Evolutionary conservation across 2,888 invertebrate genomes (phyloP).

Genomic region (Epinotia demarniana): DNA sequence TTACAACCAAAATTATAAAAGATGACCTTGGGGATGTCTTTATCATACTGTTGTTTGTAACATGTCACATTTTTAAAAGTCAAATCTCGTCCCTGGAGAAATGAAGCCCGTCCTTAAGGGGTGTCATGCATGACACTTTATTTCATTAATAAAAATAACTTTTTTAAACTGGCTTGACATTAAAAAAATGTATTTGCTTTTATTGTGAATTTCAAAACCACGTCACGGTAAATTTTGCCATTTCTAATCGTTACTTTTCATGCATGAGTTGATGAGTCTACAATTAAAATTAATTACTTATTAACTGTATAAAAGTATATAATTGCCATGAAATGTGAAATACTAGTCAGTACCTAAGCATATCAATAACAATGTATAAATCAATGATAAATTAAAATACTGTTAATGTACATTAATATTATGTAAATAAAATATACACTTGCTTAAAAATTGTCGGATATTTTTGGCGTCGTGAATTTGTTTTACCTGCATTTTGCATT

Average conservation of each 20-base stretch:
- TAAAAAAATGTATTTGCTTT: not conserved
- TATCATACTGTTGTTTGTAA: no score
- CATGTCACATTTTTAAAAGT: not conserved
- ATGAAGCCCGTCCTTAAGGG: not conserved
- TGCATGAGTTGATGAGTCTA: not conserved
- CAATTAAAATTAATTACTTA: not conserved
- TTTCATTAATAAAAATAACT: no score
- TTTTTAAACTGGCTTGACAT: not conserved
- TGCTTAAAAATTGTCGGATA: slow-evolving; percentile 1
- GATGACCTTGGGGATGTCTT: not conserved
- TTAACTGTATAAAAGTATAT: slow-evolving; percentile 20
- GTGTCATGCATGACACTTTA: no score
- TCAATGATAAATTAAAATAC: slow-evolving; percentile 46
- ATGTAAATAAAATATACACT: slow-evolving; percentile 13
- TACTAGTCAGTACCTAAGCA: slow-evolving; percentile 64
- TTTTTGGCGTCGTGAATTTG: not conserved
- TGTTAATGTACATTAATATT: slow-evolving; percentile 53
- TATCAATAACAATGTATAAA: slow-evolving; percentile 68
- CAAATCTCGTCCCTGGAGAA: not conserved
- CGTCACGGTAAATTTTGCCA: not conserved
- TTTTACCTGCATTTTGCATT: not conserved
- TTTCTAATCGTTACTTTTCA: not conserved
- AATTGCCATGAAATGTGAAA: slow-evolving; percentile 37
- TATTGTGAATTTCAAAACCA: not conserved
- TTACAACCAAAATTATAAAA: no score